A percentile compares a stretch with the other conserved stretches of the same genome.
Conservation (phyloP, 2,113 vertebrate genomes). For the Apaloderma vittatum region DNA sequence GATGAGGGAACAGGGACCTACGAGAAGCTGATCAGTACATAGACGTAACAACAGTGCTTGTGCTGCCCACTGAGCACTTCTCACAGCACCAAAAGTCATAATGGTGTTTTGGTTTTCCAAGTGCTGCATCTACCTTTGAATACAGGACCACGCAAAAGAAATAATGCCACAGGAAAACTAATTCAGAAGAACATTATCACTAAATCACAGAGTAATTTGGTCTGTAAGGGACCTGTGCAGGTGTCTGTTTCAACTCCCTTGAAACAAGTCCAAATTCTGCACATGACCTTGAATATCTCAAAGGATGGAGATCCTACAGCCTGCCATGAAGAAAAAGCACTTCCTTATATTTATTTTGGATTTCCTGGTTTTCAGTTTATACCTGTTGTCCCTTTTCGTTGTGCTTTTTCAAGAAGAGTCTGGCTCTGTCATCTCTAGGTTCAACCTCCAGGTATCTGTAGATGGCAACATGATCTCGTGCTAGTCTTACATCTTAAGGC, state of each 20-base stretch:
- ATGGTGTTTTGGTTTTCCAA: not conserved
- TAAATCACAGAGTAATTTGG: not conserved
- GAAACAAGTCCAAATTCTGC: not conserved
- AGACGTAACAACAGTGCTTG: not conserved
- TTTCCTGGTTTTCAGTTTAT: not conserved
- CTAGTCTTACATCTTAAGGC: not conserved
- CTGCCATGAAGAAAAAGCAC: not conserved
- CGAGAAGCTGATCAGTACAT: accelerated
- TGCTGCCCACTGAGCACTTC: not conserved
- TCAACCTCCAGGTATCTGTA: not conserved
- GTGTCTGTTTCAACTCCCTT: not conserved
- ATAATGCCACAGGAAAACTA: not conserved
- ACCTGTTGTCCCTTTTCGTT: not conserved
- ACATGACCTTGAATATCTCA: not conserved
- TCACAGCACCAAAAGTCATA: not conserved
- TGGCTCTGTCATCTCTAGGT: not conserved
- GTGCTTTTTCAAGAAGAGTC: not conserved
- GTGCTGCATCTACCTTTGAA: not conserved
- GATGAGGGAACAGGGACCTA: not conserved
- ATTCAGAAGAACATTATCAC: not conserved
- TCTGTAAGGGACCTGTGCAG: not conserved
- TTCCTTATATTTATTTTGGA: not conserved
- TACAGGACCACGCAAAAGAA: not conserved
- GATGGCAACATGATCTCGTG: not conserved
- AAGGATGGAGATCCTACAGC: not conserved